Conservation (phyloP, 2,888 invertebrate species). For the Ochropleura leucogaster region DNA sequence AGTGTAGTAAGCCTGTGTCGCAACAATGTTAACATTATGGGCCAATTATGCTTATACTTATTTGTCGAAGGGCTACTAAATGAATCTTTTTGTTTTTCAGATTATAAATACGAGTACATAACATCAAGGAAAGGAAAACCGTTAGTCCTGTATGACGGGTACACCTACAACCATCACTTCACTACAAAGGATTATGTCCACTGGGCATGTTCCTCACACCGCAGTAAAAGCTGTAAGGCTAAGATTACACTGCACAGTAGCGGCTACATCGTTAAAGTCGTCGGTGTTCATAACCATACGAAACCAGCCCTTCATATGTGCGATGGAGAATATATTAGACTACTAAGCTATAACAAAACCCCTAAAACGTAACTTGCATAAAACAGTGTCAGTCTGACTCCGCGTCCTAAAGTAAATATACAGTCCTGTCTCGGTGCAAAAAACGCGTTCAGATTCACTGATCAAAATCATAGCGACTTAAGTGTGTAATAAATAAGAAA, state of each 20-base stretch:
- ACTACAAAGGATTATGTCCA: conserved; percentile 8
- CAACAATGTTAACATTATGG: no score
- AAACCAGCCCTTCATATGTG: background rate
- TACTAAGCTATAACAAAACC: background rate
- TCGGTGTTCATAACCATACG: background rate
- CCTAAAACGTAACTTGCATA: background rate
- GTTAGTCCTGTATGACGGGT: conserved; percentile 3
- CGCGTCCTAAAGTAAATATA: background rate
- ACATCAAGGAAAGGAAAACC: background rate
- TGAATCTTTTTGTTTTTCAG: background rate
- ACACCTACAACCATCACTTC: conserved; percentile 2
- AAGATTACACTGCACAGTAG: background rate
- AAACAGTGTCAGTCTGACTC: background rate
- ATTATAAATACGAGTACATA: background rate
- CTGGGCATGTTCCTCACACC: conserved; percentile 8
- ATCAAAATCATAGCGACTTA: no score
- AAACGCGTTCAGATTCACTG: background rate
- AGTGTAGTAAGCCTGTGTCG: no score
- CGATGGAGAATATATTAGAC: conserved; percentile 1
- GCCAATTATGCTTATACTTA: no score
- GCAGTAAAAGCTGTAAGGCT: conserved; percentile 6
- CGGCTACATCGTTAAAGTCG: conserved; percentile 7
- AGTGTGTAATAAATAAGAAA: no score
- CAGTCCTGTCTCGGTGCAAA: background rate
- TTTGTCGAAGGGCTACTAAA: no score